These are phyloP conservation scores for Pterostichus madidus DNA, from an alignment of 2,888 invertebrate genomes.

Conservation along the genomic window DNA sequence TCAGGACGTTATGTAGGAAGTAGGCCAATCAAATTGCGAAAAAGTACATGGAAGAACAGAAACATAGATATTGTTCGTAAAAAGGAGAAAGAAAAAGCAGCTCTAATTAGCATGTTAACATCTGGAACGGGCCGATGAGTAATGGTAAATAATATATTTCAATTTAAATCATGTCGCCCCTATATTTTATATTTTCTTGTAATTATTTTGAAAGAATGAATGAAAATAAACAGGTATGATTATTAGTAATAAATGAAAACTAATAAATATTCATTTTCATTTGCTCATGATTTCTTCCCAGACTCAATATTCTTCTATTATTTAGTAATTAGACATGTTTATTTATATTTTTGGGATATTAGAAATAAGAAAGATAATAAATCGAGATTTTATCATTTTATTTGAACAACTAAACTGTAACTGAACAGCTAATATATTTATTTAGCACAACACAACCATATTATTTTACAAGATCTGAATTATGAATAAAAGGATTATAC, in stretches of 20 bases:
- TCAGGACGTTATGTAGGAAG: slow-evolving; percentile 98
- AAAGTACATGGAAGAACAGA: slow-evolving; percentile 97
- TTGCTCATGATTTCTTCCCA: no score
- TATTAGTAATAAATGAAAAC: slow-evolving; percentile 12
- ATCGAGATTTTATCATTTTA: slow-evolving; percentile 56
- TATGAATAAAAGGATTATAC: slow-evolving; percentile 71
- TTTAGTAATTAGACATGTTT: no score
- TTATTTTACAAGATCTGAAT: slow-evolving; percentile 75
- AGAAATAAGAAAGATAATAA: slow-evolving; percentile 5
- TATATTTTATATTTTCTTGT: slow-evolving; percentile 22
- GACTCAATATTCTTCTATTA: no score
- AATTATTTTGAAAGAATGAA: slow-evolving; percentile 22
- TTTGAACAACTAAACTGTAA: slow-evolving; percentile 66
- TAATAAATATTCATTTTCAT: neutral
- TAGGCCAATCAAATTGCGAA: slow-evolving; percentile 97
- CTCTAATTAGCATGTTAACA: slow-evolving; percentile 86
- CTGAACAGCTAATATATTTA: slow-evolving; percentile 68
- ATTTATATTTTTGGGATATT: neutral
- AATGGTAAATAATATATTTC: slow-evolving; percentile 18
- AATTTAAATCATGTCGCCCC: slow-evolving; percentile 8
- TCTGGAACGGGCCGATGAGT: slow-evolving; percentile 76
- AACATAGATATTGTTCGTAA: slow-evolving; percentile 95
- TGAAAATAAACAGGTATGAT: slow-evolving; percentile 11
- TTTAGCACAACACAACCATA: slow-evolving; percentile 75
- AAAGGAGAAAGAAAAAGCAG: slow-evolving; percentile 97